phyloP scores from a whole-genome alignment of 2,113 vertebrate species.

The Furnarius figulus region DNA sequence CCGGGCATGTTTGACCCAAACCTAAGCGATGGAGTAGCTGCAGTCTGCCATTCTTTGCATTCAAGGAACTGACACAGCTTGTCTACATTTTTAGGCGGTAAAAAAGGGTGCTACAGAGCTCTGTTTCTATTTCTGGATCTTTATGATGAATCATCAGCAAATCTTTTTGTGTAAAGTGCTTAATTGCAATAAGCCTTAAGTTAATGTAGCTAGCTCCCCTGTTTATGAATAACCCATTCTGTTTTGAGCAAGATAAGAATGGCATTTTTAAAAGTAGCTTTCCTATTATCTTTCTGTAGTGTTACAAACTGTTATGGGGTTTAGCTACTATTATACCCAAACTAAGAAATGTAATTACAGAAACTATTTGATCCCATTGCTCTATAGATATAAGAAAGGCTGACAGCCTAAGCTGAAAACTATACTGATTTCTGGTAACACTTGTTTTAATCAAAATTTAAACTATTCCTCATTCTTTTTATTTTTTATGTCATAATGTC shows the following conservation, averaged over 20 bases:
- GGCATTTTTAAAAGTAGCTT: neutral
- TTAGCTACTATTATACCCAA: neutral
- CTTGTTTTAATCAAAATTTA: conserved; percentile 27
- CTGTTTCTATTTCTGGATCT: neutral
- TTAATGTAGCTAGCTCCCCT: neutral
- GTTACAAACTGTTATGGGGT: neutral
- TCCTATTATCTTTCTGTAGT: neutral
- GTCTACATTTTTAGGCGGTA: neutral
- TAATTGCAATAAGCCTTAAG: neutral
- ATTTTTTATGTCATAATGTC: neutral
- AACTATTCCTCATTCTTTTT: conserved; percentile 25
- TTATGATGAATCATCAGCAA: neutral
- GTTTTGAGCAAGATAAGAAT: neutral
- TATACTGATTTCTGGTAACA: conserved; percentile 30
- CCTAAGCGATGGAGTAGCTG: neutral
- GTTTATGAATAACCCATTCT: neutral
- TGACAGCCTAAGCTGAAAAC: conserved; percentile 15
- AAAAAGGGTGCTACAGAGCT: neutral
- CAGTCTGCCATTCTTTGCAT: neutral
- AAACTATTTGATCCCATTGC: conserved; percentile 34
- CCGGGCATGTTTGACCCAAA: neutral
- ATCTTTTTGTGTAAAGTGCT: neutral
- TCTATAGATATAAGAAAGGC: conserved; percentile 22
- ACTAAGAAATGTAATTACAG: conserved; percentile 41
- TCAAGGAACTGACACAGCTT: neutral